phyloP scores from a whole-genome alignment of 2,113 vertebrate genomes.

The Tor tambroides region DNA sequence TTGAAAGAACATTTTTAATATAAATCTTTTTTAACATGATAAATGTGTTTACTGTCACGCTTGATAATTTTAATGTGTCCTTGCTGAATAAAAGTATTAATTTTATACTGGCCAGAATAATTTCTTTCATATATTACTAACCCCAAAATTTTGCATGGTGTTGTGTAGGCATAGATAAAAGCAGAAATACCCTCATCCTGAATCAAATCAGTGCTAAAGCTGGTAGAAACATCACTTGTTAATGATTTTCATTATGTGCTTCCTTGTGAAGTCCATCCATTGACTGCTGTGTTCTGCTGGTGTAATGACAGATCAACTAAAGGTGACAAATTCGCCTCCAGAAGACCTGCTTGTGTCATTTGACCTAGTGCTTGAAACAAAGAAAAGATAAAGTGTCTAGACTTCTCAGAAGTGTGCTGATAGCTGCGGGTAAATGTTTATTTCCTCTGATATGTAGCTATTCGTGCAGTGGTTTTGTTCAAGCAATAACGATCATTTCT shows the following conservation, averaged over 20 bases:
- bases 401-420: conserved; percentile 25
- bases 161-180: not conserved
- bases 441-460: not conserved
- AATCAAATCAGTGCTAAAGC: not conserved
- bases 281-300: not conserved
- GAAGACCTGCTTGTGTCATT: not conserved
- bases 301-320: not conserved
- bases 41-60: too few species aligned
- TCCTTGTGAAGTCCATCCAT: not conserved
- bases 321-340: not conserved
- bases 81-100: not conserved
- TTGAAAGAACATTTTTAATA: too few species aligned
- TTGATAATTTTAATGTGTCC: too few species aligned
- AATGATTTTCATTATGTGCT: not conserved
- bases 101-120: not conserved
- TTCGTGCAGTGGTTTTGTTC: not conserved
- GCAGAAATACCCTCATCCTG: not conserved
- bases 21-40: too few species aligned
- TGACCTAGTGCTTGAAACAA: conserved; percentile 8
- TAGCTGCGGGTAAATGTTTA: conserved; percentile 1
- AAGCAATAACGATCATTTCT: not conserved
- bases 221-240: not conserved
- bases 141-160: not conserved
- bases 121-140: not conserved
- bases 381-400: not conserved